These are phyloP conservation scores for Tholera decimalis DNA, from an alignment of 2,888 invertebrate species.

Conservation along the genomic window DNA sequence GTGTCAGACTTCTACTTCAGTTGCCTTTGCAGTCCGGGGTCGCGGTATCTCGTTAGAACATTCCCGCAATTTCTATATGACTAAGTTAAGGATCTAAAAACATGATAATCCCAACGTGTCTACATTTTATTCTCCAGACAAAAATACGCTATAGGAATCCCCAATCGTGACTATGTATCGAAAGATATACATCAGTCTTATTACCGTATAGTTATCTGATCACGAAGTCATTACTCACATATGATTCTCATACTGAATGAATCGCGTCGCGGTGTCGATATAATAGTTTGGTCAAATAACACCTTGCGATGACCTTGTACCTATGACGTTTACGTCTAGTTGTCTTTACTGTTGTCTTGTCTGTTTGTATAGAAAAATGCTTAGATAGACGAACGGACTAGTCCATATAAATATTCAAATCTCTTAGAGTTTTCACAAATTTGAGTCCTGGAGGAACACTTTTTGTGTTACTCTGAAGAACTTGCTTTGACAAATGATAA, in stretches of 20 bases:
- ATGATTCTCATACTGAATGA: conserved; percentile 30
- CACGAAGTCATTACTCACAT: conserved; percentile 20
- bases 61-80: too few species aligned
- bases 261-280: conserved; percentile 26
- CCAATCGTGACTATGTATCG: not conserved
- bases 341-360: conserved; percentile 7
- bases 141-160: not conserved
- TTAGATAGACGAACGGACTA: not conserved
- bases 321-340: conserved; percentile 42
- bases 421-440: too few species aligned
- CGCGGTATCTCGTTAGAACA: too few species aligned
- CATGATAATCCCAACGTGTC: not conserved
- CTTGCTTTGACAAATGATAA: too few species aligned
- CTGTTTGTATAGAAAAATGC: conserved; percentile 5
- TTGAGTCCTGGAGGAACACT: too few species aligned
- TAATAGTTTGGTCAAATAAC: conserved; percentile 57
- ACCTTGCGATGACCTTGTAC: conserved; percentile 50
- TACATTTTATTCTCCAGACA: not conserved
- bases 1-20: too few species aligned
- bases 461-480: too few species aligned
- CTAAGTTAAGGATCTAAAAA: not conserved
- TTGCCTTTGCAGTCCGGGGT: too few species aligned
- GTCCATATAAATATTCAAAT: not conserved
- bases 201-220: conserved; percentile 16
- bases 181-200: conserved; percentile 9